Evolutionary conservation across 35 echinoderm and acorn worm genomes (phyloP).

Genomic region (Hemicentrotus pulcherrimus): DNA sequence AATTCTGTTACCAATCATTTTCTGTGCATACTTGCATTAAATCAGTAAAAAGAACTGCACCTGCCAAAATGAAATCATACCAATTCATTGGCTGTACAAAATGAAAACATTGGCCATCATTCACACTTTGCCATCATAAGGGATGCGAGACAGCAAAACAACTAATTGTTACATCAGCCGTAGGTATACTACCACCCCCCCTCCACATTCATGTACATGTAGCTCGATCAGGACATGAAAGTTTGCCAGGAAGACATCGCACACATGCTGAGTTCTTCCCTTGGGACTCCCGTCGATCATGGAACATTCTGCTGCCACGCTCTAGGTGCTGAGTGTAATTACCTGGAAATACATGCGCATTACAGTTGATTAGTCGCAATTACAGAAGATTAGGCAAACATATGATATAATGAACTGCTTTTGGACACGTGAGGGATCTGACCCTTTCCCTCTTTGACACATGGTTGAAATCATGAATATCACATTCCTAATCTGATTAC

Average conservation of each 20-base stretch:
- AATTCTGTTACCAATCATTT: too few species aligned
- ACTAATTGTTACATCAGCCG: too few species aligned
- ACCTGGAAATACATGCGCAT: neutral
- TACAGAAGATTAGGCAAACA: neutral
- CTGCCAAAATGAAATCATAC: too few species aligned
- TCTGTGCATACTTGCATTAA: too few species aligned
- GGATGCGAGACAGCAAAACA: too few species aligned
- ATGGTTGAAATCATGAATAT: neutral
- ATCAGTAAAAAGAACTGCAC: too few species aligned
- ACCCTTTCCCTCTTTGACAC: neutral
- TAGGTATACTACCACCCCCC: too few species aligned
- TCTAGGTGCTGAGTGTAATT: neutral
- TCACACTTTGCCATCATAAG: too few species aligned
- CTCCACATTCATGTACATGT: neutral
- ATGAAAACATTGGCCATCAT: too few species aligned
- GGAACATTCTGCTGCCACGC: neutral
- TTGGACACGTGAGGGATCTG: neutral
- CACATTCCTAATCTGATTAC: too few species aligned
- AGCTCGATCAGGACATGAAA: neutral
- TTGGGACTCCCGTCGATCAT: neutral
- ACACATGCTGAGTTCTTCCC: neutral
- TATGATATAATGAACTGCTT: neutral
- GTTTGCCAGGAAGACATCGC: neutral
- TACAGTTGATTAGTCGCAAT: neutral
- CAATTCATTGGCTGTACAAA: too few species aligned